Percentiles rank a stretch among this genome's conserved stretches.
phyloP scores from a whole-genome alignment of 2,797 vertebrate species.

The Anguilla obscura region DNA sequence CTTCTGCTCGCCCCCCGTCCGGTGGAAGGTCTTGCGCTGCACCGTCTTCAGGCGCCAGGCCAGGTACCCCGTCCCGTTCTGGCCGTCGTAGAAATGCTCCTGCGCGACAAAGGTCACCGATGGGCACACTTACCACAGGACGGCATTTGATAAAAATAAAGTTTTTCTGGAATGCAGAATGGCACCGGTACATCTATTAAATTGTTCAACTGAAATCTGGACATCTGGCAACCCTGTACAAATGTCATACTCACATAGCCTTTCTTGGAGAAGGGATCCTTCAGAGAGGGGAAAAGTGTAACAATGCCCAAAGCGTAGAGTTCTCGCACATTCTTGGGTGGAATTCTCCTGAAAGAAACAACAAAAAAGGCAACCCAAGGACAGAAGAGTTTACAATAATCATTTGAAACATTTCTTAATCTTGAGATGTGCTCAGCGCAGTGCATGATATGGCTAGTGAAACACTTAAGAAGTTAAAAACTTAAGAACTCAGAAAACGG shows the following conservation, averaged over 20 bases:
- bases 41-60: slow-evolving; percentile 40
- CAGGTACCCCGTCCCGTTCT: slow-evolving; percentile 39
- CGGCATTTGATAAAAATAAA: not conserved
- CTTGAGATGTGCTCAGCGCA: too few relatives aligned
- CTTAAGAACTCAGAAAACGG: too few relatives aligned
- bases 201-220: too few relatives aligned
- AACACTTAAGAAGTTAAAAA: too few relatives aligned
- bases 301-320: slow-evolving; percentile 36
- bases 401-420: not conserved
- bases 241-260: slow-evolving; percentile 27
- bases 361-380: not conserved
- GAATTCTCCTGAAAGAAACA: slow-evolving; percentile 24
- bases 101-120: not conserved
- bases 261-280: slow-evolving; percentile 37
- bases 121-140: not conserved
- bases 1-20: slow-evolving; percentile 22
- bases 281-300: slow-evolving; percentile 33
- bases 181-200: too few relatives aligned
- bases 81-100: slow-evolving; percentile 39
- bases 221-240: not conserved
- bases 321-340: slow-evolving; percentile 37
- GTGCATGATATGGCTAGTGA: too few relatives aligned
- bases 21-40: slow-evolving; percentile 34
- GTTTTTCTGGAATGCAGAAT: too few relatives aligned
- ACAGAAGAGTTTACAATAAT: not conserved